Conservation (phyloP, 92 coral and sea anemone genomes). For the Bergia sp. region DNA sequence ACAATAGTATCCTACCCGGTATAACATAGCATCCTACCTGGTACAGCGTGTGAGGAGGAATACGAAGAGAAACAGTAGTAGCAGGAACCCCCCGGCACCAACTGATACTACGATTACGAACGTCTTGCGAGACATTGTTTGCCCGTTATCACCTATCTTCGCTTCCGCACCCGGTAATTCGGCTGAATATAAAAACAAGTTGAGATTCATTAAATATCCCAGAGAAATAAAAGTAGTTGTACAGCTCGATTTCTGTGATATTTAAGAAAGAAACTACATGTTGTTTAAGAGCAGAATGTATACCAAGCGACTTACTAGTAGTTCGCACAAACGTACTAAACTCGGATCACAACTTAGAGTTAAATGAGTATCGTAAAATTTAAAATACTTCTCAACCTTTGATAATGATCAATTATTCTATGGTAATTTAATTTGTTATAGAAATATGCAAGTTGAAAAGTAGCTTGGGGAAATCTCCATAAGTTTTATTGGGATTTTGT, state of each 20-base stretch:
- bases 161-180: constrained; percentile 38
- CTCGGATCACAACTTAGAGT: neutral
- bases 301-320: too few species aligned
- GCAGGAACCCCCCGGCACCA: constrained; percentile 74
- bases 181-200: constrained; percentile 16
- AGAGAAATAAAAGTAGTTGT: neutral
- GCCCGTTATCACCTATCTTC: constrained; percentile 26
- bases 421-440: too few species aligned
- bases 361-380: too few species aligned
- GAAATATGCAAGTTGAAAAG: too few species aligned
- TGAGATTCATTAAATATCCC: neutral
- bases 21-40: constrained; percentile 47
- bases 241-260: neutral
- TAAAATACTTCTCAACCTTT: neutral
- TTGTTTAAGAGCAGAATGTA: too few species aligned
- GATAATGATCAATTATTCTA: neutral
- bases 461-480: neutral
- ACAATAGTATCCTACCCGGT: neutral
- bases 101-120: constrained; percentile 72
- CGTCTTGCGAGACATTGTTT: constrained; percentile 59
- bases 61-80: constrained; percentile 64
- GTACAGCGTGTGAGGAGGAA: constrained; percentile 73
- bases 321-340: neutral
- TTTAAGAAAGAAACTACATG: neutral
- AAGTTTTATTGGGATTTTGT: neutral